A percentile compares a stretch with the other conserved stretches of the same genome.
Conservation (phyloP, 2,113 vertebrate genomes). For the Astatotilapia flaviijosephi region DNA sequence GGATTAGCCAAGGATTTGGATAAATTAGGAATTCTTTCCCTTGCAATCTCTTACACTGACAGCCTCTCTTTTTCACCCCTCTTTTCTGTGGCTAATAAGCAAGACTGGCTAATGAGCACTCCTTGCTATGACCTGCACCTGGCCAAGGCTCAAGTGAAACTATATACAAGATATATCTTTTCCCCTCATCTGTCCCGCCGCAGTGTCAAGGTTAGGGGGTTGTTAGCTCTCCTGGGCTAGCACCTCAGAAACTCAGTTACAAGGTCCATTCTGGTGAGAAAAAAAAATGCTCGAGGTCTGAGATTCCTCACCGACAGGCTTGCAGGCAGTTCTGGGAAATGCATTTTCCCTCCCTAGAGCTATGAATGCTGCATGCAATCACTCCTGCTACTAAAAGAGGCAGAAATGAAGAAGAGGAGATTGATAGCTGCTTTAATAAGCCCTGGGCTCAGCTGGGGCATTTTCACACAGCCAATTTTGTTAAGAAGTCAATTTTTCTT, state of each 20-base stretch:
- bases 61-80: constrained; percentile 17
- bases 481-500: constrained; percentile 4
- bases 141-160: constrained; percentile 20
- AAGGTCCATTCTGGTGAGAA: constrained; percentile 32
- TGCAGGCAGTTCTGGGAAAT: constrained; percentile 16
- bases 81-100: constrained; percentile 4
- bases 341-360: constrained; percentile 38
- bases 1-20: constrained; percentile 57
- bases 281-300: constrained; percentile 42
- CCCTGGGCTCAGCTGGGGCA: constrained; percentile 37
- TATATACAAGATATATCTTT: constrained; percentile 21
- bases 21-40: constrained; percentile 55
- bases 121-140: constrained; percentile 24
- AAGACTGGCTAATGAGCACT: constrained; percentile 42
- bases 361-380: constrained; percentile 51
- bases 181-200: neutral
- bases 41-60: constrained; percentile 3
- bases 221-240: constrained; percentile 10
- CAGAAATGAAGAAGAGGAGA: constrained; percentile 39
- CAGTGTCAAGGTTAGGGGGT: constrained; percentile 2
- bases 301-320: constrained; percentile 26
- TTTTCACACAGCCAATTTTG: constrained; percentile 18
- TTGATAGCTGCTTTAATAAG: constrained; percentile 48
- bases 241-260: constrained; percentile 44
- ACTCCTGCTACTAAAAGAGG: constrained; percentile 43